These are phyloP conservation scores for Brassicogethes aeneus DNA, from an alignment of 2,888 invertebrate genomes.

Conservation along the genomic window DNA sequence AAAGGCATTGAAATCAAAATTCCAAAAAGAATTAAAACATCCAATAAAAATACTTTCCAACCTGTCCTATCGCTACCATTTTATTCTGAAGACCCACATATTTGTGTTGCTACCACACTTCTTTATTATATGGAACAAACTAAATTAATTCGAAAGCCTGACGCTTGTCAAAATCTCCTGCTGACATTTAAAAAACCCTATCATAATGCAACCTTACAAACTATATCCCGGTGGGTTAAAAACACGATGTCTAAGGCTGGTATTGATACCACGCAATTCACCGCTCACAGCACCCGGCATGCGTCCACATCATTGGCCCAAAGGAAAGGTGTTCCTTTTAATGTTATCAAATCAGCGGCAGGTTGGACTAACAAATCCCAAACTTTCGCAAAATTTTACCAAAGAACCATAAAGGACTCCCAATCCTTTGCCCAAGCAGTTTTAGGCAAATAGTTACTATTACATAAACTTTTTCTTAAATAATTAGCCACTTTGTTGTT, in stretches of 20 bases:
- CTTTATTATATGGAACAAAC: constrained; percentile 7
- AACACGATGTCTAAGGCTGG: constrained; percentile 5
- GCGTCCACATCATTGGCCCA: constrained; percentile 8
- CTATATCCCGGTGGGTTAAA: constrained; percentile 8
- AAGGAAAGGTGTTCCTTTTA: constrained; percentile 7
- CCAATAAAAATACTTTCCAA: constrained; percentile 7
- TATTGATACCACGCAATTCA: constrained; percentile 4
- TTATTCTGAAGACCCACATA: constrained; percentile 7
- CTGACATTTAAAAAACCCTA: constrained; percentile 7
- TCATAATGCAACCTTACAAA: constrained; percentile 4
- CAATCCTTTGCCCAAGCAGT: no score
- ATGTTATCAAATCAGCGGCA: constrained; percentile 5
- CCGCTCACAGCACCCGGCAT: constrained; percentile 9
- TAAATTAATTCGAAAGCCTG: background rate
- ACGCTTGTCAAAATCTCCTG: constrained; percentile 6
- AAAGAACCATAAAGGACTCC: no score
- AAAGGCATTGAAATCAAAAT: constrained; percentile 10
- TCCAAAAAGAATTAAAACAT: constrained; percentile 10
- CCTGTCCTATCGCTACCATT: constrained; percentile 7
- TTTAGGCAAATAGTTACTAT: no score
- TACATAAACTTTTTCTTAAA: no score
- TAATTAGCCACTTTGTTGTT: no score
- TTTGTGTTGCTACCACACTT: constrained; percentile 10
- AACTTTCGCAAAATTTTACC: no score
- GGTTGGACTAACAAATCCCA: constrained; percentile 8